phyloP scores from a whole-genome alignment of 1,140 invertebrate genomes.

The Drosophila repleta region DNA sequence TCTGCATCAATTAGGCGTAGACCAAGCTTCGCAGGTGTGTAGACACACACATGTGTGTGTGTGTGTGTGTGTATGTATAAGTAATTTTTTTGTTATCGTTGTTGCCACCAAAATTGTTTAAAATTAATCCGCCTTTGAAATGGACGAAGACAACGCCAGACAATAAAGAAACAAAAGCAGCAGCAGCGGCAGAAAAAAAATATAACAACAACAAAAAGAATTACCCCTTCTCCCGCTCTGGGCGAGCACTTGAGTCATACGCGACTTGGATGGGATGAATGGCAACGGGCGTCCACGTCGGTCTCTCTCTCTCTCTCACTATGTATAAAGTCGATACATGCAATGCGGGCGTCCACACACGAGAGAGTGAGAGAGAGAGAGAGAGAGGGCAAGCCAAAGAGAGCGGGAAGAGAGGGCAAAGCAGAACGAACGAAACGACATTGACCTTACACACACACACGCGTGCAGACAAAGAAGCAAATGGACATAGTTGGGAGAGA shows the following conservation, averaged over 20 bases:
- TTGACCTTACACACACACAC: slow-evolving; percentile 75
- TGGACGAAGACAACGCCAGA: slow-evolving; percentile 56
- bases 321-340: slow-evolving; percentile 72
- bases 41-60: neutral
- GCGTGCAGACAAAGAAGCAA: neutral
- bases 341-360: slow-evolving; percentile 39
- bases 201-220: slow-evolving; percentile 42
- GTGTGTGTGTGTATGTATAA: slow-evolving; percentile 49
- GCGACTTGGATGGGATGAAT: slow-evolving; percentile 45
- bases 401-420: slow-evolving; percentile 7
- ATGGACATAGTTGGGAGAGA: slow-evolving; percentile 3
- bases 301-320: slow-evolving; percentile 47
- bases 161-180: slow-evolving; percentile 57
- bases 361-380: neutral
- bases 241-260: slow-evolving; percentile 66
- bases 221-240: slow-evolving; percentile 41
- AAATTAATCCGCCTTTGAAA: slow-evolving; percentile 70
- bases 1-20: slow-evolving; percentile 78
- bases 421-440: slow-evolving; percentile 67
- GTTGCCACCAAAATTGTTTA: slow-evolving; percentile 69
- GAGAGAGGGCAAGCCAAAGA: no score
- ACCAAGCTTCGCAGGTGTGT: slow-evolving; percentile 41
- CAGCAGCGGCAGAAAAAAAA: slow-evolving; percentile 15
- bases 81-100: slow-evolving; percentile 73
- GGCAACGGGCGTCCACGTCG: slow-evolving; percentile 42